Evolutionary conservation across 2,113 vertebrate genomes (phyloP), one percentile per base, ranked within the genome.

Genomic region (Fulica atra): DNA sequence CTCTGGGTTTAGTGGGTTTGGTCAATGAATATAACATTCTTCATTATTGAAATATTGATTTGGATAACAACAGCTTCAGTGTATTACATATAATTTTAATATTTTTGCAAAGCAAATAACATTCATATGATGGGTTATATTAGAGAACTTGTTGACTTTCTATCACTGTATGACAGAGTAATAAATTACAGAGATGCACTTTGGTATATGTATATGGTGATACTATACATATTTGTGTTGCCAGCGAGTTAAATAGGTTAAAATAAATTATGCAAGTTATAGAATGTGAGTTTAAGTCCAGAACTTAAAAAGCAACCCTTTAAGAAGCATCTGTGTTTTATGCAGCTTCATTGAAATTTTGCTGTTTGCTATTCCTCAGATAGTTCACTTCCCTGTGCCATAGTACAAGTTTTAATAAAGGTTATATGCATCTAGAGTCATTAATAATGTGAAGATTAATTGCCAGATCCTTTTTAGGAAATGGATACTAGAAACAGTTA

Each of bases 401-500:
- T 64, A 73, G 53, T 78, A 92, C 59, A 95, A 35, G 17, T 96
- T 97, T 96, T 96, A 96, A 97, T 97, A 96, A 97, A 96, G 35
- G 38, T 89, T 97, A 72, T 81, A 95, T 79, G 76, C 53, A 94
- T 94, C 61, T 53, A 78, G 26, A 78, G 56, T 91, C 73, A 97
- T 97, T 96, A 96, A 95, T 96, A 97, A 97, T 86, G 86, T 80
- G 38, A 89, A 96, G 88, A 98, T 96, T 94, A 97, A 96, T 97
- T 97, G 38, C 35, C 36, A 97, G 72, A 80, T 83, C 72, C 64
- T 86, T 95, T 95, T 96, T 85, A 71, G 87, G 88, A 97, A 96
- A 96, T 97, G 46, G 81, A 38, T 94, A 78, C 28, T 86, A 57
- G 23, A 88, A 96, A 88, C 73, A 86, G 57, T 92, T 97, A 95